Evolutionary conservation across 2,797 vertebrate species (phyloP), one percentile per base, ranked within the genome.

Genomic region (Petrocephalus schoutedeni): DNA sequence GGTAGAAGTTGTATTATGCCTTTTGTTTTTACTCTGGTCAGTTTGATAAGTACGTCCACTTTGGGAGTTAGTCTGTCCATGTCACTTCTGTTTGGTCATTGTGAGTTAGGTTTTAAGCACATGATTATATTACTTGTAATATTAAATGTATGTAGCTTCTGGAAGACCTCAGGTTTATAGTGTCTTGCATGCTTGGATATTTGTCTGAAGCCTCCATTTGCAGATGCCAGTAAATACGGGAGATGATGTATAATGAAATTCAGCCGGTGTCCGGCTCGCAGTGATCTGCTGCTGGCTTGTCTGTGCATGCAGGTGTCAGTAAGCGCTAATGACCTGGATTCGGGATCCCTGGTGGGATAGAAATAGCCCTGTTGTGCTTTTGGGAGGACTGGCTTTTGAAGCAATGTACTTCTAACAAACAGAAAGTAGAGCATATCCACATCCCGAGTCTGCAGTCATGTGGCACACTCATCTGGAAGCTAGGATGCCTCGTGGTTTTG

Each of bases 291-390:
- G 41, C 10, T 32, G 53, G 53, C 53, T 53, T 21, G 23, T 51
- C 23, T 32, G 9, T 21, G n/a, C 12, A 0, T 82, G 54, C 54
- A 85, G 83, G 54, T 58, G 83, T 56, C 16, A 85, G 83, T 12
- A 32, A 16, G 32, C 3, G 28, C 12, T 28, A 19, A 85, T 85
- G 83, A 85, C 83, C 54, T 85, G 83, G 83, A 85, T 85, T 56
- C 32, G 54, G 28, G 91, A 84, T 80, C 89, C 51, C 88, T 92
- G 82, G 90, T 89, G 89, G 86, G 57, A 88, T 92, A 92, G 90
- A 88, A 91, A 91, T 92, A 93, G 85, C 80, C 82, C 88, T 90
- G 88, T 90, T 92, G 90, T 83, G 85, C 90, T 89, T n/a, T 86
- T 12, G 6, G 19, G 28, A 36, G 54, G 28, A 86, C 23, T 32